Base-by-base conservation (phyloP, 2,888 invertebrate genomes). In the Chelonus formosanus region DNA sequence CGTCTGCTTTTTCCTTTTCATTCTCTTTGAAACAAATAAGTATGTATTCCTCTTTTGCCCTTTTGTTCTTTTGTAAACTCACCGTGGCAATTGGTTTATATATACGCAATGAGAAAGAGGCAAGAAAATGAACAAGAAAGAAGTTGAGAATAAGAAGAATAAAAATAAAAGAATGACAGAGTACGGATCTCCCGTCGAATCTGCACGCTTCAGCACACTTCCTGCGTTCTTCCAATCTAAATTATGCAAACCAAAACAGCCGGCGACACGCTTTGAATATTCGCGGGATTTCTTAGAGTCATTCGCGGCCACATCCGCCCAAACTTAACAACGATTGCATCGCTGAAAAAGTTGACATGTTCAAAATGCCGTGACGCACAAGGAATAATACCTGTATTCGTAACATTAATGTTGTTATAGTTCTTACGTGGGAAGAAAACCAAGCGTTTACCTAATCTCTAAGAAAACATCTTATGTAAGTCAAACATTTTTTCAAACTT, bases 181-280 rank as follows among this genome's bases (percentile, higher is more conserved):
- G 40, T 40, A 3, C 56, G 44, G 52, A 62, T 66, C 56, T 65
- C 57, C 55, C 55, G 50, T 65, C 32, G 32, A 61, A 63, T 63
- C 63, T 68, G 47, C 52, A 63, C 62, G 61, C 65, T 68, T 62
- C 67, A 66, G 64, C 68, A 71, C 67, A 70, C 66, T 68, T 70
- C 70, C 71, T 68, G 71, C 67, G 63, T 57, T 50, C 58, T 62
- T 48, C 48, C 66, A 66, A 70, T 70, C 61, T 47, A 68, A 70
- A 71, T 70, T 71, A 70, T 70, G 68, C 68, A 70, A 68, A 71
- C 67, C 65, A 68, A 71, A 71, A 70, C 63, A 69, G 63, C 62
- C 67, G 58, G 63, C 70, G 65, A 71, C 68, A 62, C 68, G 68
- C 68, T 70, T 70, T 68, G 71, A 68, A 71, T 71, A 68, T 70